Base-by-base conservation (phyloP, 2,113 vertebrate genomes). In the Greenwoodochromis staneri region DNA sequence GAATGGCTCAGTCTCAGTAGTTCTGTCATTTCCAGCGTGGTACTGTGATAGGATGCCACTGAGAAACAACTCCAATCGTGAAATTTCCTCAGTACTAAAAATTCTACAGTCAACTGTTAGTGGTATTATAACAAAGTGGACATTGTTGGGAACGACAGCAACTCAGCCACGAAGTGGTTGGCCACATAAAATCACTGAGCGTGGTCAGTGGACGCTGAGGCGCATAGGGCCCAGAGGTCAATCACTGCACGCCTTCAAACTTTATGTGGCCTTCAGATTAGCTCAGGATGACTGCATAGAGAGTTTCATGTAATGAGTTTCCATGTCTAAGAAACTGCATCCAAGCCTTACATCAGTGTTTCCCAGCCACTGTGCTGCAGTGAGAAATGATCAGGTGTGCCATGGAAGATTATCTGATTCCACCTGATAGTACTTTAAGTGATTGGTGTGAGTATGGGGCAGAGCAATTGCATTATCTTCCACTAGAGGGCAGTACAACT, bases 161-260 rank as follows among this genome's bases (percentile, higher is more conserved):
- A 66, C 61, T 36, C 31, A n/a, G 61, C 61, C 3, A 66, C 4
- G 0, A 66, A 36, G 31, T 66, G 6, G 31, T 66, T 0, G 31
- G 31, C 61, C 19, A 66, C 61, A n/a, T 36, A 66, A 66, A 36
- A 66, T 36, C 31, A n/a, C 17, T 36, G 61, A 36, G 61, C 3
- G 0, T 38, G 61, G 61, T 66, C 61, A 66, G 2, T 0, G 31
- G 31, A 66, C 1, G 3, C 61, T 38, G 61, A 12, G 61, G 57
- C 4, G 8, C 57, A 31, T 17, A 31, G 27, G 6, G 17, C 6
- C 61, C 61, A 66, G 31, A 66, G 31, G 31, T 38, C 59, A 63
- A 5, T 63, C 9, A n/a, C 59, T 63, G 9, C 59, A n/a, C 1
- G 9, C 59, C 31, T 36, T 63, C 9, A 63, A 63, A 2, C 59